Base-by-base conservation (phyloP, 2,113 vertebrate species). In the Tursiops truncatus region DNA sequence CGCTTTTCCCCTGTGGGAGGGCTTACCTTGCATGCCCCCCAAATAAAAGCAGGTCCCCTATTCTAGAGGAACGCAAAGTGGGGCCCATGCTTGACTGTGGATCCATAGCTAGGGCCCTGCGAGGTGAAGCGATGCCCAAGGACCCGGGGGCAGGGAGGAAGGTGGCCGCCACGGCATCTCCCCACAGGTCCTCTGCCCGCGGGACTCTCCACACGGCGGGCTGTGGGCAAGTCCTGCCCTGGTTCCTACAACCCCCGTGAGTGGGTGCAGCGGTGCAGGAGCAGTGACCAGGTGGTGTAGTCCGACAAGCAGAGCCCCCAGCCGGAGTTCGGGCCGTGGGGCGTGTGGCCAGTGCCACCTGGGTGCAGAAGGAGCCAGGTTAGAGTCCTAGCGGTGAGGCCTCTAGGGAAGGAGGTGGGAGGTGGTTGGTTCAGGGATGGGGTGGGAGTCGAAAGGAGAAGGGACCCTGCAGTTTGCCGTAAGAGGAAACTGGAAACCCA, bases 171-270 rank as follows among this genome's bases (percentile, higher is more conserved):
- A 26, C 3, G 0, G 26, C 20, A 11, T 13, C 28, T 63, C 36
- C 81, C 33, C 31, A 23, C 12, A 1, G 23, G 36, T 70, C 50
- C 38, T 28, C 14, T 10, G 10, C 63, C 21, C 25, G 3, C 1
- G 28, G 71, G 41, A 53, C 23, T 6, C 68, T 77, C 26, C n/a
- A 3, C 15, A 20, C 0, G 25, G 2, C 9, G 0, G 31, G 13
- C 58, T 25, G 44, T 2, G n/a, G 13, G 62, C 84, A 60, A 50
- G 21, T 41, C 67, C 65, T 65, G 21, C 4, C 31, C 23, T 1
- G n/a, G 6, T 8, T 20, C 14, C 91, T 70, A 23, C 31, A 38
- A 28, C 38, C 38, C 62, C 38, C 23, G 50, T 3, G 33, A 10
- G 14, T 20, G 6, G 53, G 71, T 58, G 18, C 13, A 10, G 70